Evolutionary conservation across 2,888 invertebrate genomes (phyloP).

Genomic region (Hyposoter didymator): DNA sequence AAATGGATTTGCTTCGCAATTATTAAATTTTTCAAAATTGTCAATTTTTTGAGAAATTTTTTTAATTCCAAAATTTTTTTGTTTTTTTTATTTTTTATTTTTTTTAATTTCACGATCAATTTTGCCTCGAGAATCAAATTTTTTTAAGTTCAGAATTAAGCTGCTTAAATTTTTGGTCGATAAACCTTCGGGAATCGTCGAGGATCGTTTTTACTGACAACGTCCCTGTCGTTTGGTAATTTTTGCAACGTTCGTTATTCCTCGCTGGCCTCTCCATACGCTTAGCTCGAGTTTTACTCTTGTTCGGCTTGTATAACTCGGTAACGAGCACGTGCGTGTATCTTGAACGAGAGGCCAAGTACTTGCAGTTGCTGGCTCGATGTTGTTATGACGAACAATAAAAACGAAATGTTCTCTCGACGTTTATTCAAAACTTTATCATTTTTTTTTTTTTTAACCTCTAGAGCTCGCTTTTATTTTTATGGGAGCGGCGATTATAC

Average conservation of each 20-base stretch:
- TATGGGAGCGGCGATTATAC: neutral
- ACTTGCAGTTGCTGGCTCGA: neutral
- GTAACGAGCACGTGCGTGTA: slow-evolving; percentile 12
- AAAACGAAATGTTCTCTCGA: slow-evolving; percentile 10
- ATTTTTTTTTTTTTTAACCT: neutral
- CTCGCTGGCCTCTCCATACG: neutral
- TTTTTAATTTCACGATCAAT: too few relatives aligned
- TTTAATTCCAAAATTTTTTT: neutral
- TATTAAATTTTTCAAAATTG: neutral
- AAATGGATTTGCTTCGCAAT: neutral
- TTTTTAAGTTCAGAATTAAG: neutral
- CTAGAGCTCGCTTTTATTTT: neutral
- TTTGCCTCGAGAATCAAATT: too few relatives aligned
- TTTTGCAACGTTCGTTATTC: slow-evolving; percentile 13
- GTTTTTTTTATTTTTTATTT: too few relatives aligned
- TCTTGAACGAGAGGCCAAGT: slow-evolving; percentile 13
- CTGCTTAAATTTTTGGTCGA: neutral
- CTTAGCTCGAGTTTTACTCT: slow-evolving; percentile 2
- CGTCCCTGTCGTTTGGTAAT: slow-evolving; percentile 8
- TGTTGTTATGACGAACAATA: slow-evolving; percentile 8
- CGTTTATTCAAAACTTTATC: neutral
- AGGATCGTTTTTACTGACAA: slow-evolving; percentile 1
- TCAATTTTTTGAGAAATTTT: neutral
- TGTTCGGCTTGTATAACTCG: slow-evolving; percentile 6
- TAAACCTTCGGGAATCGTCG: neutral